Base-by-base conservation (phyloP, 2,888 invertebrate species). In the Hesperia comma region DNA sequence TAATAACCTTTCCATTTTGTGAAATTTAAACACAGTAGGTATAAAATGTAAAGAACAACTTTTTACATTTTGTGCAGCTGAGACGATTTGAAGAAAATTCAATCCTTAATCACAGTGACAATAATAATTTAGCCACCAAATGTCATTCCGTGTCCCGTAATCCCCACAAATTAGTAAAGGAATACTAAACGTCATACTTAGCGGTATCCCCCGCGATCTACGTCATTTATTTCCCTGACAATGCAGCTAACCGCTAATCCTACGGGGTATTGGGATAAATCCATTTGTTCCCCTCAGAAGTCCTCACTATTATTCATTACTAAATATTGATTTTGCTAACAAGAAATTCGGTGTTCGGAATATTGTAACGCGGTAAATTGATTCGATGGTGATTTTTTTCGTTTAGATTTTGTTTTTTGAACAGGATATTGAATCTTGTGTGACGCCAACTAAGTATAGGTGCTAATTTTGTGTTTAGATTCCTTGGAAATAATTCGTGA, bases 151-250 rank as follows among this genome's bases (percentile, higher is more conserved):
- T 61, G 51, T 56, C 70, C 74, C 74, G 74, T 69, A 72, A 75
- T 75, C 76, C 74, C 73, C 40, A 60, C 73, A 77, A 79, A 80
- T 79, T 77, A 80, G 78, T 77, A 79, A 78, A 67, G 56, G 74
- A 77, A 77, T 81, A 72, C 73, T 80, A 81, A 77, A 79, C 72
- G 77, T 73, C 73, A 73, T 79, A 79, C 75, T 80, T 79, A 79
- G 74, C 72, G 61, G 68, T 77, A 81, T 82, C 84, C 85, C 83
- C 82, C 81, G 80, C 78, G 75, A 81, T 82, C 80, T 72, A 46
- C 66, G 60, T 66, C 66, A 66, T 66, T 66, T 60, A 66, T 66
- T 66, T 66, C 54, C 66, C 68, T 72, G 68, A 75, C 74, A 69
- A 73, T 74, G 73, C 73, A 69, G 69, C 70, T 68, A 71, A 70